A percentile compares a stretch with the other conserved stretches of the same genome.
These are phyloP conservation scores for Accipiter virgatus DNA, from an alignment of 2,113 vertebrate genomes.

Conservation along the genomic window DNA sequence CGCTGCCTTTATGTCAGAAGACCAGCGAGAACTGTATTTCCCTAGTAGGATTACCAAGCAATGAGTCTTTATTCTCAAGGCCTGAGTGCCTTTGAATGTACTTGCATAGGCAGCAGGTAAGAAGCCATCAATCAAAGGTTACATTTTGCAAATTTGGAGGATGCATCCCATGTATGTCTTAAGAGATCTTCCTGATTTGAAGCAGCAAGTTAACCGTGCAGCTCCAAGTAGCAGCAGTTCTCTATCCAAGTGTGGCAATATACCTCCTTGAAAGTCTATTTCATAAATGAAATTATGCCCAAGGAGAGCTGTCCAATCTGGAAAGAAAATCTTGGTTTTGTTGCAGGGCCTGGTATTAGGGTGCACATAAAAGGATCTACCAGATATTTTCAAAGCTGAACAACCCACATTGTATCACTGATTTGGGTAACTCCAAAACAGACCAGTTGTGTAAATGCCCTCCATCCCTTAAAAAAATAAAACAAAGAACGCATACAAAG, in stretches of 20 bases:
- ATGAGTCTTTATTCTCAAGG: not conserved
- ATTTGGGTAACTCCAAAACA: not conserved
- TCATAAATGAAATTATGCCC: not conserved
- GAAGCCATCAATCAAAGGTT: not conserved
- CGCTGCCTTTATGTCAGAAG: not conserved
- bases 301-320: not conserved
- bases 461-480: not conserved
- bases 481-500: constrained; percentile 10
- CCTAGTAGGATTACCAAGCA: not conserved
- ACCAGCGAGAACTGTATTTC: not conserved
- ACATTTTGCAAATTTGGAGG: not conserved
- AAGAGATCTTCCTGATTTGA: not conserved
- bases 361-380: not conserved
- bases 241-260: not conserved
- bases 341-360: not conserved
- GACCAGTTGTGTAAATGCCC: not conserved
- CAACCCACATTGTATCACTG: not conserved
- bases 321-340: not conserved
- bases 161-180: not conserved
- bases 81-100: not conserved
- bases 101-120: not conserved
- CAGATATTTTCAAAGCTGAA: not conserved
- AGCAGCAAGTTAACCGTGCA: not conserved
- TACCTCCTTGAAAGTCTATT: not conserved
- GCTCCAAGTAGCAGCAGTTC: not conserved